Evolutionary conservation across 2,113 vertebrate species (phyloP).

Genomic region (Oreochromis aureus): DNA sequence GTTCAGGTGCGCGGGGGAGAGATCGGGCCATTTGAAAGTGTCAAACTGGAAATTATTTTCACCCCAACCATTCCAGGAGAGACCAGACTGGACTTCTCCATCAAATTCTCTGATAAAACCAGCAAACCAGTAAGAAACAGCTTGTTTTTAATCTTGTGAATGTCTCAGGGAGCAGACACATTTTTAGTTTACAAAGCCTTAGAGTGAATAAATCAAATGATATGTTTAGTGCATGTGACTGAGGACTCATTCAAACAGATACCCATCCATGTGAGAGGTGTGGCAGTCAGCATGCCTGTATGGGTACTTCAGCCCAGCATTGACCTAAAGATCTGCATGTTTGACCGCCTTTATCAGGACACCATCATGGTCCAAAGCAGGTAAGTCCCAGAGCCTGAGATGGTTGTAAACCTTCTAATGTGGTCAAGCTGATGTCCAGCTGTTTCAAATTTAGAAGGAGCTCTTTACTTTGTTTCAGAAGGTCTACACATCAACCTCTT

Average conservation of each 20-base stretch:
- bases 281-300: constrained; percentile 74
- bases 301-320: constrained; percentile 76
- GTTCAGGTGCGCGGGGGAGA: constrained; percentile 76
- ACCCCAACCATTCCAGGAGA: constrained; percentile 78
- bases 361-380: constrained; percentile 76
- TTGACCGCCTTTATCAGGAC: constrained; percentile 83
- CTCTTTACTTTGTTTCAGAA: neutral
- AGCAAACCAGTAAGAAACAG: constrained; percentile 76
- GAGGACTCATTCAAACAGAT: constrained; percentile 40
- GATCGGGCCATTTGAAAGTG: constrained; percentile 77
- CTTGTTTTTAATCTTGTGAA: neutral
- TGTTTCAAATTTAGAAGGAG: neutral
- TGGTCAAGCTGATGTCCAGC: neutral
- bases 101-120: constrained; percentile 74
- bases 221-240: neutral
- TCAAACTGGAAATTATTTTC: constrained; percentile 81
- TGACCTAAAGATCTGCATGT: constrained; percentile 89
- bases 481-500: neutral
- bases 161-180: neutral
- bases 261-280: constrained; percentile 58
- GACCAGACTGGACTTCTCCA: constrained; percentile 67
- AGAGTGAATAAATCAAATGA: neutral
- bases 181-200: neutral
- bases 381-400: constrained; percentile 58
- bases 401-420: neutral